Evolutionary conservation across 2,797 vertebrate genomes (phyloP).

Genomic region (Miichthys miiuy): DNA sequence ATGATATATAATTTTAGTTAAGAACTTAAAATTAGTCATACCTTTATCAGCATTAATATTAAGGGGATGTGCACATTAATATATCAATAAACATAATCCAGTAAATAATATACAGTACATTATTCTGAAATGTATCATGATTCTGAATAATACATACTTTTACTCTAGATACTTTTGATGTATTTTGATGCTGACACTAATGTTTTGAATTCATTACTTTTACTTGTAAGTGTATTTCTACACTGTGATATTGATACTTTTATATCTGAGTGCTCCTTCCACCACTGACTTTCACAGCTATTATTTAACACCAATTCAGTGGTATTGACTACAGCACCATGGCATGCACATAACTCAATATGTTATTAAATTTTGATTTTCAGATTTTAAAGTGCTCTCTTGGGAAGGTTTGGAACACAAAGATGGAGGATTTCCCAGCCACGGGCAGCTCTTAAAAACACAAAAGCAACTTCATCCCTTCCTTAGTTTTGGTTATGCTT

Average conservation of each 20-base stretch:
- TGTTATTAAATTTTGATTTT: constrained; percentile 35
- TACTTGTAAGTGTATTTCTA: not conserved
- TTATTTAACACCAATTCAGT: constrained; percentile 23
- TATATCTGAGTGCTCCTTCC: not conserved
- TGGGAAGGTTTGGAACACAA: constrained; percentile 1
- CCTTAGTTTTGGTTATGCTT: constrained; percentile 57
- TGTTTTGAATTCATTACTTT: not conserved
- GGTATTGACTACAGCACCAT: constrained; percentile 6
- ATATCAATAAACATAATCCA: not conserved
- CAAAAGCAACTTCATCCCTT: constrained; percentile 42
- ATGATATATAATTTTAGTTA: not conserved
- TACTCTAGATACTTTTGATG: not conserved
- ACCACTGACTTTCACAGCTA: constrained; percentile 20
- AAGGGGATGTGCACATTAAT: not conserved
- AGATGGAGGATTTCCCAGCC: constrained; percentile 36
- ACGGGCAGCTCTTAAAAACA: constrained; percentile 46
- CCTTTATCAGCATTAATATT: not conserved
- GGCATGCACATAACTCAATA: not conserved
- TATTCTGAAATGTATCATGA: not conserved
- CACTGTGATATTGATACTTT: not conserved
- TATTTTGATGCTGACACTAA: not conserved
- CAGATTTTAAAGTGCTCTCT: constrained; percentile 36
- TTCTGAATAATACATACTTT: not conserved
- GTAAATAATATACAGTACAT: not conserved
- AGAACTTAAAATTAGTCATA: not conserved